Base-by-base conservation (phyloP, 2,888 invertebrate species). In the Lapara coniferarum region DNA sequence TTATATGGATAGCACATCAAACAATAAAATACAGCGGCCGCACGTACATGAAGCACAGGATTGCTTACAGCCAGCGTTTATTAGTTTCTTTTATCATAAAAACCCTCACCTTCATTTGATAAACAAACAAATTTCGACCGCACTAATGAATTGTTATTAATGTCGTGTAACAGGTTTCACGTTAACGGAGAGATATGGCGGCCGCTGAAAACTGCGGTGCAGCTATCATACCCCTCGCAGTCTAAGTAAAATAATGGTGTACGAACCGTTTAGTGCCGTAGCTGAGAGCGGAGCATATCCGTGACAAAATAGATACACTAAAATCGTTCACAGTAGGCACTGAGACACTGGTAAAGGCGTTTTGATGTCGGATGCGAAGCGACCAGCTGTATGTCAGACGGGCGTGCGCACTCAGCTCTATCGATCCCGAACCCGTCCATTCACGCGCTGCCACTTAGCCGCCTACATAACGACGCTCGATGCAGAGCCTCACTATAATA, bases 321-420 rank as follows among this genome's bases (percentile, higher is more conserved):
- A 83, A 78, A 77, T 82, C 76, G 78, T 78, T 81, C 85, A 81
- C 81, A 76, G 81, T 79, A 81, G 81, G 78, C 85, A 87, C 89
- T 85, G 88, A 82, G 82, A 80, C 78, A 82, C 85, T 80, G 84
- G 77, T 81, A 76, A 83, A 78, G 76, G 78, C 81, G 80, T 78
- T 81, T 79, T 75, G 83, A 77, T 79, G 74, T 81, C 81, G 85
- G 81, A 81, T 82, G 87, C 84, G 82, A 83, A 79, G 83, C 82
- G 78, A 82, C 86, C 91, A 91, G 92, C 93, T 91, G 92, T 85
- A 82, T 79, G 75, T 70, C 73, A 75, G 73, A 74, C 87, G 87
- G 81, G 84, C 88, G 83, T 92, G 93, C 93, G 93, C 92, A 90
- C 85, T 88, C 82, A 78, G 89, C 87, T 85, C 80, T 89, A 93